These are phyloP conservation scores for Abrostola tripartita DNA, from an alignment of 2,888 invertebrate species.

Conservation along the genomic window DNA sequence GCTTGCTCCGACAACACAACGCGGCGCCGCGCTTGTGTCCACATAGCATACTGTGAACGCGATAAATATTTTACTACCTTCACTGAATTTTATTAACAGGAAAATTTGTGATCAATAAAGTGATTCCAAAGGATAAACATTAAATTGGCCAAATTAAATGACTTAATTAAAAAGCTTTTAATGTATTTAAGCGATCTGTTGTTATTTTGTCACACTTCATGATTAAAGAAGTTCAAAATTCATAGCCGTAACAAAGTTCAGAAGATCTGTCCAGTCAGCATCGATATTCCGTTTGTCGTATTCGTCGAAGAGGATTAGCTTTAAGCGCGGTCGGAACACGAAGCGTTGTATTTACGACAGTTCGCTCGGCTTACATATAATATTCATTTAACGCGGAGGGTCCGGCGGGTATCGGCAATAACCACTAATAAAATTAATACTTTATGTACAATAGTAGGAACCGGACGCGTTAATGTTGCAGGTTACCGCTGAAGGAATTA, in stretches of 20 bases:
- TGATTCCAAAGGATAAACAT: conserved; percentile 10
- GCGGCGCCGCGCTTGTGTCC: conserved; percentile 6
- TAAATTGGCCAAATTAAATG: conserved; percentile 10
- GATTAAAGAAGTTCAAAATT: too few species aligned
- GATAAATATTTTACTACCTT: conserved; percentile 29
- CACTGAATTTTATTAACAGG: conserved; percentile 12
- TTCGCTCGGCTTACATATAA: conserved; percentile 56
- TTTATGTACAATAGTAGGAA: conserved; percentile 46
- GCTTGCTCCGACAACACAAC: conserved; percentile 20
- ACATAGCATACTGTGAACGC: conserved; percentile 20
- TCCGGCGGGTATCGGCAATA: conserved; percentile 60
- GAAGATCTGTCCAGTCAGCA: conserved; percentile 3
- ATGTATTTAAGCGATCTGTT: background rate
- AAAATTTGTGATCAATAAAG: conserved; percentile 13
- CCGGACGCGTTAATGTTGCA: conserved; percentile 54
- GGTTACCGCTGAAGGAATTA: conserved; percentile 27
- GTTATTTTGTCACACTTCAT: too few species aligned
- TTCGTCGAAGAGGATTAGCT: conserved; percentile 49
- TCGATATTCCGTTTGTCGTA: conserved; percentile 38
- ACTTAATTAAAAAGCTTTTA: background rate
- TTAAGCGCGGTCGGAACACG: conserved; percentile 48
- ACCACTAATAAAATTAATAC: conserved; percentile 65
- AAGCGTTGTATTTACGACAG: conserved; percentile 60
- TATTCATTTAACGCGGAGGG: conserved; percentile 63
- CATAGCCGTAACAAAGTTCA: background rate